phyloP scores from a whole-genome alignment of 2,797 vertebrate species.

The Nothura maculosa region DNA sequence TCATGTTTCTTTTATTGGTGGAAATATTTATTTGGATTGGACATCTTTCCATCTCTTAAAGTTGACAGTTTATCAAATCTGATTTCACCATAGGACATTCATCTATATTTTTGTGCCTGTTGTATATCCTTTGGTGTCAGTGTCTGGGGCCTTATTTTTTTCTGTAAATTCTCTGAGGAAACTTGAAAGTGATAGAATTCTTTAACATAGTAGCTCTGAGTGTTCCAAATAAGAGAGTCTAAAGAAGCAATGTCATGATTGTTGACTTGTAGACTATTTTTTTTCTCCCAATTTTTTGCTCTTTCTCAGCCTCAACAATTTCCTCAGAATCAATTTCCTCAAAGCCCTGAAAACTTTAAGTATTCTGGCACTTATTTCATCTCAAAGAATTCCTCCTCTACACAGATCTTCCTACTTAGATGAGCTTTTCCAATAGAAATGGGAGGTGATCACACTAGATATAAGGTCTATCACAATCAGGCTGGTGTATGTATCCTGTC shows the following conservation, averaged over 20 bases:
- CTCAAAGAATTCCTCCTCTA: not conserved
- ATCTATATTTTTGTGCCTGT: not conserved
- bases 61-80: not conserved
- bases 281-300: not conserved
- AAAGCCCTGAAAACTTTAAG: not conserved
- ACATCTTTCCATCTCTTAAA: not conserved
- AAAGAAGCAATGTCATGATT: not conserved
- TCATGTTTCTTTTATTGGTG: not conserved
- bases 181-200: not conserved
- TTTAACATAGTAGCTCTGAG: not conserved
- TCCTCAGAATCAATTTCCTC: not conserved
- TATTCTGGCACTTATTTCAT: not conserved
- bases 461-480: not conserved
- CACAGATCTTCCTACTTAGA: not conserved
- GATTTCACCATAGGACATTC: not conserved
- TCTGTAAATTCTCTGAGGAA: not conserved
- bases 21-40: not conserved
- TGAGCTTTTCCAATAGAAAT: not conserved
- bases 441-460: not conserved
- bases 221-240: not conserved
- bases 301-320: accelerated
- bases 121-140: not conserved
- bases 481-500: accelerated
- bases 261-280: not conserved
- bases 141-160: not conserved